Conservation (phyloP, 1,140 invertebrate genomes). For the Ganaspis sp. region DNA sequence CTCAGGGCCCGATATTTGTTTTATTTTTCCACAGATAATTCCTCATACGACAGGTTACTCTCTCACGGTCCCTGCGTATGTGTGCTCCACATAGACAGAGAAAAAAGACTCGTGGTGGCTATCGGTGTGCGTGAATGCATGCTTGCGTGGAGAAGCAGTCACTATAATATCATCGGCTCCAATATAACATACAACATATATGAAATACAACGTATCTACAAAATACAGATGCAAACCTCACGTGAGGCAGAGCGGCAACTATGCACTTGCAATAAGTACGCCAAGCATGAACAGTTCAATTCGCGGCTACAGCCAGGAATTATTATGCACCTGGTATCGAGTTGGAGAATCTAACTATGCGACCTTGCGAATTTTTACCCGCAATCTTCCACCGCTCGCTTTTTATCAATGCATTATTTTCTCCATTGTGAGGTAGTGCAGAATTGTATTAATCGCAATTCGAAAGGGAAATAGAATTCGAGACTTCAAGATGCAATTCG, state of each 20-base stretch:
- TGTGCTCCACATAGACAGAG: slow-evolving; percentile 26
- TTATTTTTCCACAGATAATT: slow-evolving; percentile 54
- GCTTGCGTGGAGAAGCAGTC: slow-evolving; percentile 15
- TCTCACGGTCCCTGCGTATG: slow-evolving; percentile 51
- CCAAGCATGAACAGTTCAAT: neutral
- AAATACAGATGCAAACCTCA: neutral
- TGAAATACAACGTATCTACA: neutral
- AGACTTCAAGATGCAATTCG: no score
- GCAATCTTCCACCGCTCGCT: neutral
- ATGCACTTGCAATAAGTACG: neutral
- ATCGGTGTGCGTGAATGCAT: slow-evolving; percentile 16
- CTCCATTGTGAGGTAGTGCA: neutral
- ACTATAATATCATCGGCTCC: slow-evolving; percentile 21
- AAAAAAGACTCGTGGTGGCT: neutral
- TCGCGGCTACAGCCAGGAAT: slow-evolving; percentile 9
- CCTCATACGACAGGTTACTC: slow-evolving; percentile 55
- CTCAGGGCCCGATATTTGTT: slow-evolving; percentile 49
- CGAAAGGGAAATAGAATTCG: neutral
- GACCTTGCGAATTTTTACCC: slow-evolving; percentile 30
- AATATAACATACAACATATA: neutral
- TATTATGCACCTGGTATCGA: slow-evolving; percentile 19
- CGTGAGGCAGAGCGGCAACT: neutral
- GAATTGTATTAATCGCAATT: neutral
- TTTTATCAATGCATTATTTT: neutral
- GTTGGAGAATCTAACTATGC: slow-evolving; percentile 23